Percentiles rank a stretch among this genome's conserved stretches.
Evolutionary conservation across 2,113 vertebrate species (phyloP).

Genomic region (Gnathonemus longibarbis): DNA sequence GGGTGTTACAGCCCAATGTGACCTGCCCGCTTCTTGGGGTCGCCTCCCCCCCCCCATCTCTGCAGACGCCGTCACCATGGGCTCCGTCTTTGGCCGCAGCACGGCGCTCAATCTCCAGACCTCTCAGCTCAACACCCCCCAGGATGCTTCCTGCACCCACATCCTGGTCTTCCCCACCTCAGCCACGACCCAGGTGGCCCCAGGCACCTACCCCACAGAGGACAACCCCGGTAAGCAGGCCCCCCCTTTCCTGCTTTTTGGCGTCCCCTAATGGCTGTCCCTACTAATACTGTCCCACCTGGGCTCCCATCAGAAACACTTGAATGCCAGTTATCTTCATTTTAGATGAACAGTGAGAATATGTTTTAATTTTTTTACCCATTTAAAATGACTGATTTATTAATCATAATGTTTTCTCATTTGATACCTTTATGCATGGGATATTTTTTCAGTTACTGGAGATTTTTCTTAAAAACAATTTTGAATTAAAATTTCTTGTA

Average conservation of each 20-base stretch:
- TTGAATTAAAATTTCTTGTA: neutral
- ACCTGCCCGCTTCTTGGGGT: neutral
- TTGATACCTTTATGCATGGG: neutral
- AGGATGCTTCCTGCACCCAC: constrained; percentile 95
- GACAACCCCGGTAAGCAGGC: constrained; percentile 77
- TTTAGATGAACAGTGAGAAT: neutral
- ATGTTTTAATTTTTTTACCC: neutral
- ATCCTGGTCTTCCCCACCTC: constrained; percentile 97
- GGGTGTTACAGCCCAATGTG: neutral
- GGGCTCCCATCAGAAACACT: neutral
- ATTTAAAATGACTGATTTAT: neutral
- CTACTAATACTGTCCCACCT: neutral
- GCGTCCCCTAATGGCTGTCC: neutral
- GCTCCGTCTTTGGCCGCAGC: constrained; percentile 93
- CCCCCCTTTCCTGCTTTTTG: neutral
- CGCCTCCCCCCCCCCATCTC: neutral
- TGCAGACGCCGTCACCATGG: constrained; percentile 92
- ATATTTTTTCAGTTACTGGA: neutral
- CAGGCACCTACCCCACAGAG: constrained; percentile 87
- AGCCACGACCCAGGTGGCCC: constrained; percentile 87
- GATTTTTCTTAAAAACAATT: neutral
- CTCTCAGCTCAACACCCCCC: constrained; percentile 92
- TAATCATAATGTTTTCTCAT: neutral
- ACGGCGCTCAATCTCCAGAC: constrained; percentile 93
- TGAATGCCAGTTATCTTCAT: neutral